These are phyloP conservation scores for Garra rufa DNA, from an alignment of 2,113 vertebrate species.

Conservation along the genomic window DNA sequence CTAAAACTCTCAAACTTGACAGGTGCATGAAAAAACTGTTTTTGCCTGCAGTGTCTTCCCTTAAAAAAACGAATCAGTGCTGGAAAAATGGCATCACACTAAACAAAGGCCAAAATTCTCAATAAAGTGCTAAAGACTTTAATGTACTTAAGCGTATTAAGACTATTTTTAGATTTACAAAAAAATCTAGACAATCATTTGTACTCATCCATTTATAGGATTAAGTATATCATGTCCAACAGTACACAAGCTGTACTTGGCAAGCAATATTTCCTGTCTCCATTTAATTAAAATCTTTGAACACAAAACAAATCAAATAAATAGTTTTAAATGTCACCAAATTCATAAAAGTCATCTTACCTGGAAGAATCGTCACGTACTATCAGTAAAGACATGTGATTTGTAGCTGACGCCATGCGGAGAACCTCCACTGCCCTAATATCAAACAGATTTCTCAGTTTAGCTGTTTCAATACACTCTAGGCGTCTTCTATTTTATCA, in stretches of 20 bases:
- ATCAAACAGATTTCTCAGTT: slow-evolving; percentile 6
- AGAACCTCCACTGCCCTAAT: slow-evolving; percentile 86
- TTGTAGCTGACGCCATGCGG: slow-evolving; percentile 83
- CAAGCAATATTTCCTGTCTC: slow-evolving; percentile 2
- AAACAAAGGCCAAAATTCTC: slow-evolving; percentile 10
- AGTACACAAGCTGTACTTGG: slow-evolving; percentile 14
- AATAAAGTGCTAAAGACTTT: slow-evolving; percentile 42
- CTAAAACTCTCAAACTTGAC: no score
- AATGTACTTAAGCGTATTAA: slow-evolving; percentile 56
- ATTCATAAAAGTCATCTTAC: slow-evolving; percentile 65
- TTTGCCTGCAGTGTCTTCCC: no score
- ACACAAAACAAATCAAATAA: neutral
- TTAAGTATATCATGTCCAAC: slow-evolving; percentile 48
- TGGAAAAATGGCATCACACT: neutral
- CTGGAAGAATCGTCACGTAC: slow-evolving; percentile 84
- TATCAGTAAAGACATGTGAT: slow-evolving; percentile 84
- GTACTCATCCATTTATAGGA: slow-evolving; percentile 56
- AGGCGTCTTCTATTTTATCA: neutral
- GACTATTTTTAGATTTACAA: slow-evolving; percentile 52
- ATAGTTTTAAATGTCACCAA: neutral
- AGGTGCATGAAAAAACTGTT: no score
- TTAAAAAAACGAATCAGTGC: no score
- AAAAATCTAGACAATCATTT: slow-evolving; percentile 47
- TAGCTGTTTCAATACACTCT: neutral
- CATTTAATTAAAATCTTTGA: neutral